These are phyloP conservation scores for Coregonus suidteri DNA, from an alignment of 2,797 vertebrate species.

Conservation along the genomic window DNA sequence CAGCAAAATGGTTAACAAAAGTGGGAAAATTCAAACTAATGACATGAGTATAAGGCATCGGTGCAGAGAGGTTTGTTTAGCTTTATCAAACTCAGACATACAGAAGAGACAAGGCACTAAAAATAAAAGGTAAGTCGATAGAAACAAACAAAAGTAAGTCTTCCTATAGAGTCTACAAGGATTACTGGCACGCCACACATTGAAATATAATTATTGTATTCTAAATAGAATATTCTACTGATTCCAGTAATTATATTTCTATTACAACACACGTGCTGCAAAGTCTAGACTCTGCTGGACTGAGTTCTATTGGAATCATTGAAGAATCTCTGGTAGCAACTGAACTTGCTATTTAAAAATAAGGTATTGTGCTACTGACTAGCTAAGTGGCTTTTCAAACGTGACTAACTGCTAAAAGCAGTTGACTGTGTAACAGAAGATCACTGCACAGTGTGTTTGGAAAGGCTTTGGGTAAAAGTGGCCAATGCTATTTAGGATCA, in stretches of 20 bases:
- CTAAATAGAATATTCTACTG: neutral
- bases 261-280: neutral
- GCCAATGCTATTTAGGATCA: neutral
- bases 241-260: neutral
- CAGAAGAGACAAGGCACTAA: neutral
- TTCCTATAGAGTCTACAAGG: neutral
- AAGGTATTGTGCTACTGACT: too few species aligned
- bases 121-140: neutral
- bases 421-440: neutral
- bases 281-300: slow-evolving; percentile 56
- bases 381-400: too few species aligned
- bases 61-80: too few species aligned
- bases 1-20: neutral
- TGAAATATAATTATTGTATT: neutral
- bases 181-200: neutral
- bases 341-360: neutral
- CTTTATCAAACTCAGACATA: neutral
- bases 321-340: neutral
- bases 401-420: neutral
- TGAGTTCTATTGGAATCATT: neutral
- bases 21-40: neutral
- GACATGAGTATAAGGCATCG: neutral
- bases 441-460: neutral
- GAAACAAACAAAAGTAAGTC: neutral
- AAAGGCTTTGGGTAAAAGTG: neutral